Base-by-base conservation (phyloP, 2,797 vertebrate species). In the Cryptoblepharus egeriae region DNA sequence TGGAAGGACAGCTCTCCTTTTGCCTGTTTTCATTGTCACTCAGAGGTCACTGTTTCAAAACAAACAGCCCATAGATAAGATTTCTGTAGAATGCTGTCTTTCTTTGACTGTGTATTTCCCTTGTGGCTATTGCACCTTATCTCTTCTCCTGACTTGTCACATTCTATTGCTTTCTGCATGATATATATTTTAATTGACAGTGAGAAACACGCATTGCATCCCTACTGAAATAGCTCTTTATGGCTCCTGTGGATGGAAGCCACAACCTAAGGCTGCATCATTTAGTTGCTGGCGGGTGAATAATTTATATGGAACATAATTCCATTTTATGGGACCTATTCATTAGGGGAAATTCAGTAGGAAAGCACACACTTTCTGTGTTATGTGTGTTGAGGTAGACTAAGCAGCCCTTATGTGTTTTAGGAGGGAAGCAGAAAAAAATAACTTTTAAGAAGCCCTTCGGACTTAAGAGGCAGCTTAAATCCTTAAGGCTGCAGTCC, bases 131-230 rank as follows among this genome's bases (percentile, higher is more conserved):
- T 86, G 87, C 81, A 67, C 86, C 69, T 86, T 90, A 75, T 78
- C 89, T 84, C 81, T 84, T 35, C 90, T 74, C 65, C 80, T 65
- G 12, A 77, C 57, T 5, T 93, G 84, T 90, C 89, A 87, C 74
- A 39, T 89, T 82, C 79, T 89, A 49, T 90, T 92, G 86, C 81
- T 75, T 84, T 74, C 68, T 63, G 84, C 68, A 85, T 92, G 77
- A 88, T 88, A 82, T 83, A 83, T 92, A 86, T 94, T 91, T 92
- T 90, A 90, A 91, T 88, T 90, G 91, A 87, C 88, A 91, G 78
- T 49, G 70, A 85, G 87, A 87, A 87, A 86, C 81, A 87, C 67
- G 74, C 82, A 84, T 92, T 86, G 75, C 85, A 88, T n/a, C 89
- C 84, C 83, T 72, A 85, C 70, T 24, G 58, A 83, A 89, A 90